Evolutionary conservation across 2,113 vertebrate genomes (phyloP), one percentile per base, ranked within the genome.

Genomic region (Hemibagrus wyckioides): DNA sequence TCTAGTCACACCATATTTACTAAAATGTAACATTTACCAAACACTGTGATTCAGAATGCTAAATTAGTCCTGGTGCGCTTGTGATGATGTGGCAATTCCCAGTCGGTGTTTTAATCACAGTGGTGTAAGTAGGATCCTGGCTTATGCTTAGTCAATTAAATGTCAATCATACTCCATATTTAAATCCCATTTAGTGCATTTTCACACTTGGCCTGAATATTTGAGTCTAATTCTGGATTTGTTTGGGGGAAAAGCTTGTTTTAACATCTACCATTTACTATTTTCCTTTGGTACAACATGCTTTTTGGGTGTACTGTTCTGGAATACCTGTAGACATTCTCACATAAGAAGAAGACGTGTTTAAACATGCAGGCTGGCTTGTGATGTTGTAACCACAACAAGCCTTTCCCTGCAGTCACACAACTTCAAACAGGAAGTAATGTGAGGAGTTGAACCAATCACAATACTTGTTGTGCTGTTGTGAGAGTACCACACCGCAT

Each of bases 1-100:
- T 76, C 11, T 6, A 76, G 25, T 50, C 36, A 82, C 23, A 63
- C 11, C 25, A 44, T 41, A 61, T 39, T 56, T 59, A 61, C 56
- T 59, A 25, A 41, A 81, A 59, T 81, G 30, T 44, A 82, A 28
- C 23, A 82, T 48, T 82, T 28, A 82, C 25, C 41, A 44, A 82
- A 81, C 54, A 36, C 52, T 28, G 41, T 41, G 15, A 23, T 23
- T 8, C 36, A 73, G 19, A 75, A 44, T 75, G 11, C 2, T 73
- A 39, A 75, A 75, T n/a, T 5, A 75, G 21, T 75, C 41, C 4
- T 48, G 25, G 48, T 14, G n/a, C 2, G 0, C 41, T 48, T 76
- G 44, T 15, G 44, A 77, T 77, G 6, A 77, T 52, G 44, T 52
- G 17, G 17, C 25, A 50, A 54, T 52, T 69, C 28, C 14, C 41